A percentile compares a stretch with the other conserved stretches of the same genome.
These are phyloP conservation scores for Ailuropoda melanoleuca DNA, from an alignment of 2,113 vertebrate species.

Conservation along the genomic window DNA sequence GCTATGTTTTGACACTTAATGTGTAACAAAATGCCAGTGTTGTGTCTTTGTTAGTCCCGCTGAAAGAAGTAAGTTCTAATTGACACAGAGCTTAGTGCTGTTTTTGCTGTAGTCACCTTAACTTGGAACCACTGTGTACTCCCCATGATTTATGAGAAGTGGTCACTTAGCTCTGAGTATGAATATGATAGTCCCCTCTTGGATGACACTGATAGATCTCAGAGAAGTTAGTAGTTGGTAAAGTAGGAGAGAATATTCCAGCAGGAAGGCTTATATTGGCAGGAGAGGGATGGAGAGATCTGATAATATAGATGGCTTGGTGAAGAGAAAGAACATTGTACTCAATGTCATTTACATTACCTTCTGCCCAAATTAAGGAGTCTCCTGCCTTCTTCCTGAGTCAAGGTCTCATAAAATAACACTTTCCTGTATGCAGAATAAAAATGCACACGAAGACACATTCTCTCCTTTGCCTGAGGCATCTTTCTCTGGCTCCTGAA, in stretches of 20 bases:
- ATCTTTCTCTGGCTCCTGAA: background rate
- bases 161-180: background rate
- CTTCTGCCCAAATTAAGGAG: background rate
- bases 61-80: background rate
- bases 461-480: background rate
- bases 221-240: background rate
- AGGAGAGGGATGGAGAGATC: background rate
- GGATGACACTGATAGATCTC: background rate
- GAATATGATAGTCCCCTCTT: background rate
- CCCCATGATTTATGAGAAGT: background rate
- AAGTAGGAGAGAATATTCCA: background rate
- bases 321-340: background rate
- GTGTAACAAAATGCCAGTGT: background rate
- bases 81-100: background rate
- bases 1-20: background rate
- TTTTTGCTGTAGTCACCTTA: background rate
- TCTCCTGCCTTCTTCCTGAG: background rate
- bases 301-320: background rate
- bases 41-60: background rate
- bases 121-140: background rate
- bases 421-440: background rate
- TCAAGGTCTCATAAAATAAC: background rate
- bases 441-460: background rate
- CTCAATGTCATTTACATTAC: background rate
- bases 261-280: background rate